Base-by-base conservation (phyloP, 2,797 vertebrate genomes). In the Argya squamiceps region DNA sequence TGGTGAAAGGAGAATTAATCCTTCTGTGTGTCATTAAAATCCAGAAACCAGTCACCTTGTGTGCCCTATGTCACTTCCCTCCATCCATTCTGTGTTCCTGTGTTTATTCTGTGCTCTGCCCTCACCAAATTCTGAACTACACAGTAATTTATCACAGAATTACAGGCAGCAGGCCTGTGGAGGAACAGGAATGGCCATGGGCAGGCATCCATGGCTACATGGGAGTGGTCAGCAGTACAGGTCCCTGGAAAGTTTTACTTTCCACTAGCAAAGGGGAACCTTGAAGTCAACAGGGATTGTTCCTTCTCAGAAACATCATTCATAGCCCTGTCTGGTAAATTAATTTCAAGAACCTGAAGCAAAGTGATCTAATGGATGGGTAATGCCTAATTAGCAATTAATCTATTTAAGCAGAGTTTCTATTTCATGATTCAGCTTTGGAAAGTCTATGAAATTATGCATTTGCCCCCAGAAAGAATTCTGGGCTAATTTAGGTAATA, bases 281-380 rank as follows among this genome's bases (percentile, higher is more conserved):
- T 43, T 30, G 14, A 86, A 74, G 13, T 23, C 36, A 67, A 1
- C 15, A 36, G 9, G 19, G 50, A 18, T 5, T 69, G 5, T 43
- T 3, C 10, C 11, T 75, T 81, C 41, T 81, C 15, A 20, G 37
- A 50, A 52, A 15, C 7, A 41, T 11, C 12, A 6, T 36, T 75
- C 24, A 30, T 4, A 71, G 12, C 8, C 17, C 24, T 63, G 3
- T 4, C 2, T 8, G 53, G 5, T 9, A 41, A 19, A 41, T 4
- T 20, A 7, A 63, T 65, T 69, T 70, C 27, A 70, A 84, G 23
- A 77, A 83, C 11, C 6, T 47, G 15, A 67, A 73, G 11, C 0
- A 0, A 29, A 43, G 23, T 15, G 32, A 36, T 15, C 10, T 60
- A 8, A 20, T 10, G 18, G 17, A 13, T 11, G 4, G 2, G 0